phyloP scores from a whole-genome alignment of 2,797 vertebrate genomes.

The Halcyon leucocephala region DNA sequence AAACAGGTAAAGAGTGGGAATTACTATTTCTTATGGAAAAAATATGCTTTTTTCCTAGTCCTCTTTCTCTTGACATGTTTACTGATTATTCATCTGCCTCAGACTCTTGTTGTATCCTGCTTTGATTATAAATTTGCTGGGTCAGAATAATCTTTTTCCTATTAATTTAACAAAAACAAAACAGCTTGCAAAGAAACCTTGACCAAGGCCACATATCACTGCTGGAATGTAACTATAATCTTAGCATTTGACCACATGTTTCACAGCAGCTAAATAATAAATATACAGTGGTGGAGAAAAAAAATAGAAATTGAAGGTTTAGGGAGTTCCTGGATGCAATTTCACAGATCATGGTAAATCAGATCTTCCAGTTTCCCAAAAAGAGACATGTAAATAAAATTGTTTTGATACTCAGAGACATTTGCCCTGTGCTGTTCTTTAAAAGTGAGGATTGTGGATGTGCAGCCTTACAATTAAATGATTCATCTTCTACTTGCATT shows the following conservation, averaged over 20 bases:
- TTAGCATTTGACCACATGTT: neutral
- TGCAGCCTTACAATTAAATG: neutral
- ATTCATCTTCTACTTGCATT: neutral
- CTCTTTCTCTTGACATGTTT: neutral
- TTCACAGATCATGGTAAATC: neutral
- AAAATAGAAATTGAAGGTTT: neutral
- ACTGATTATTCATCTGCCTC: neutral
- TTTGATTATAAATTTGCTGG: slow-evolving; percentile 1
- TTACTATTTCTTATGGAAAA: slow-evolving; percentile 8
- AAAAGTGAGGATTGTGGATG: neutral
- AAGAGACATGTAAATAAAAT: neutral
- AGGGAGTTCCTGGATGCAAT: neutral
- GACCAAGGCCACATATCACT: neutral
- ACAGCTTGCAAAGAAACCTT: neutral
- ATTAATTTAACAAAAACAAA: neutral
- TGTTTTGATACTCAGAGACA: neutral
- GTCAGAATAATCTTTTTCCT: slow-evolving; percentile 11
- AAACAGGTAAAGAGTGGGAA: slow-evolving; percentile 32
- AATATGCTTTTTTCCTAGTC: neutral
- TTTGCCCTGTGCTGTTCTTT: neutral
- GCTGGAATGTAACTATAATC: neutral
- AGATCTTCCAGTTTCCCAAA: neutral
- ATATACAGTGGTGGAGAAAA: neutral
- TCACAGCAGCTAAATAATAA: neutral
- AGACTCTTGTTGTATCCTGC: neutral